A percentile compares a stretch with the other conserved stretches of the same genome.
Conservation (phyloP, 2,888 invertebrate genomes). For the Urechis unicinctus region DNA sequence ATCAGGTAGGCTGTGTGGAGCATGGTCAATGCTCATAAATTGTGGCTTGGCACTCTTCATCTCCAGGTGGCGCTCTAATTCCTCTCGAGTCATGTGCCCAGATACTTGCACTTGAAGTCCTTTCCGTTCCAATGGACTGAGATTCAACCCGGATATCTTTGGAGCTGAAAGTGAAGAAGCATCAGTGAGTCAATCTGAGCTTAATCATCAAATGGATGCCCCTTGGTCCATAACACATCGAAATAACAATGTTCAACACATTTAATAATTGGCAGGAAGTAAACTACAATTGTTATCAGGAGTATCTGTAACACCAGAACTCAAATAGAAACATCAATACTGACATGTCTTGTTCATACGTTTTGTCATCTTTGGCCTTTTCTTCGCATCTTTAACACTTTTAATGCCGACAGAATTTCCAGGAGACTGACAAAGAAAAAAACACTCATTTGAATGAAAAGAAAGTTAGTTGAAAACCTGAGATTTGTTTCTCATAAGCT, state of each 20-base stretch:
- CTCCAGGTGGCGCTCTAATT: constrained; percentile 82
- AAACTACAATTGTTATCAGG: too few species aligned
- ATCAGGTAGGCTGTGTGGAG: constrained; percentile 81
- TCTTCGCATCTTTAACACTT: constrained; percentile 12
- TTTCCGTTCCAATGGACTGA: background rate
- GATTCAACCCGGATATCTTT: background rate
- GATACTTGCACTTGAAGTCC: constrained; percentile 1
- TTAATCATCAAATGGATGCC: too few species aligned
- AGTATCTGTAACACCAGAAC: too few species aligned
- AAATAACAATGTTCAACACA: too few species aligned
- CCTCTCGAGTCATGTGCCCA: constrained; percentile 81
- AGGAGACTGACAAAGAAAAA: background rate
- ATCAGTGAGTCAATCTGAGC: background rate
- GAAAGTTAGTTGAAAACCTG: background rate
- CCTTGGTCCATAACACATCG: too few species aligned
- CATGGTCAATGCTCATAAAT: constrained; percentile 60
- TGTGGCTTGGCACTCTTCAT: constrained; percentile 65
- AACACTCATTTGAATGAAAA: too few species aligned
- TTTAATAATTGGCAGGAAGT: too few species aligned
- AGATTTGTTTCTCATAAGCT: background rate
- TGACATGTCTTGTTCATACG: too few species aligned
- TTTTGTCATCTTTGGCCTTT: constrained; percentile 12
- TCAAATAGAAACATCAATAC: too few species aligned
- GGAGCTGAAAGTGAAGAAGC: background rate
- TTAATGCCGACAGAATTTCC: background rate